Evolutionary conservation across 1,140 invertebrate species (phyloP).

Genomic region (Aphaenogaster rudis): DNA sequence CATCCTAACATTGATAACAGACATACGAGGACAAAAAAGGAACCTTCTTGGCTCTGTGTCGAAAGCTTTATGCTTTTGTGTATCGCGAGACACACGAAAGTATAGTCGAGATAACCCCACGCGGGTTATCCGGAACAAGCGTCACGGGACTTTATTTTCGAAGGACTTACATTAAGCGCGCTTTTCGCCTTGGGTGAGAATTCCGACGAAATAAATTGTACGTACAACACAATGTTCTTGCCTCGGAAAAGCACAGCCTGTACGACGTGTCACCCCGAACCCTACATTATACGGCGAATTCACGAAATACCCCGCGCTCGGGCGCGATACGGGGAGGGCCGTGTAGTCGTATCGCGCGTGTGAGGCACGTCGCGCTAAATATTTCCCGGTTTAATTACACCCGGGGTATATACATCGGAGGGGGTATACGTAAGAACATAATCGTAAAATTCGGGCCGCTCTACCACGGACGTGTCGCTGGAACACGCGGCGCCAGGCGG

Average conservation of each 20-base stretch:
- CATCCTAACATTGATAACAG: conserved; percentile 5
- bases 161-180: conserved; percentile 28
- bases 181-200: conserved; percentile 38
- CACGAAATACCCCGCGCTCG: conserved; percentile 38
- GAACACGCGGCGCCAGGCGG: conserved; percentile 51
- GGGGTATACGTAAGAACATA: conserved; percentile 52
- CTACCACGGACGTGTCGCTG: conserved; percentile 49
- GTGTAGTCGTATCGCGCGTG: conserved; percentile 17
- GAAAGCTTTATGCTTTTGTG: conserved; percentile 41
- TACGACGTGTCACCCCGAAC: conserved; percentile 40
- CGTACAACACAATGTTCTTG: background rate
- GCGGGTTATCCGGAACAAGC: conserved; percentile 35
- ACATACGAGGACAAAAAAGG: background rate
- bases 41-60: background rate
- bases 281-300: conserved; percentile 50
- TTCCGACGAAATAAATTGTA: conserved; percentile 34
- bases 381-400: conserved; percentile 60
- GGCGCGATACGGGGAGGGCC: background rate
- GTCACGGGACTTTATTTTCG: conserved; percentile 19
- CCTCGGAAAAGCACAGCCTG: conserved; percentile 29
- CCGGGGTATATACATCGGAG: conserved; percentile 23
- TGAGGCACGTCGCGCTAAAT: conserved; percentile 56
- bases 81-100: background rate
- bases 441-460: conserved; percentile 60
- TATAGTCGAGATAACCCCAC: conserved; percentile 51